phyloP scores from a whole-genome alignment of 2,888 invertebrate species.

The Leptogaster cylindrica region DNA sequence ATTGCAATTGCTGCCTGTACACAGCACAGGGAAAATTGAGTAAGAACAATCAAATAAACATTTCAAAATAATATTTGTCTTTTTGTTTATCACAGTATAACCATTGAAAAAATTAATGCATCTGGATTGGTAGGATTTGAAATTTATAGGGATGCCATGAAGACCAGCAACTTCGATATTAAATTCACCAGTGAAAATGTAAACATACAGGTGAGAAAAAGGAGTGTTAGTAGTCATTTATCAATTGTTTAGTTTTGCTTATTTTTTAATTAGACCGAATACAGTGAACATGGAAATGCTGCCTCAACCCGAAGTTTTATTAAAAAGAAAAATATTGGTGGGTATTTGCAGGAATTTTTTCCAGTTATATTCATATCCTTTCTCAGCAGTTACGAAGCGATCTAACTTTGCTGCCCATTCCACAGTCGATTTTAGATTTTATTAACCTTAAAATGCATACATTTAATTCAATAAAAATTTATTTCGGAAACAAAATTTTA shows the following conservation, averaged over 20 bases:
- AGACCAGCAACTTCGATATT: conserved; percentile 44
- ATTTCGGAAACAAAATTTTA: not conserved
- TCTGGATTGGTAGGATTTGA: conserved; percentile 42
- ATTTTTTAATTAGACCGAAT: conserved; percentile 35
- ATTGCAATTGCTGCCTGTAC: conserved; percentile 43
- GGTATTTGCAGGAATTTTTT: not conserved
- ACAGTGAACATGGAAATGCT: conserved; percentile 21
- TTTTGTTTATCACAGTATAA: conserved; percentile 37
- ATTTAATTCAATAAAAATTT: no score
- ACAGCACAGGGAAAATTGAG: conserved; percentile 41
- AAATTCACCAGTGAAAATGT: conserved; percentile 39
- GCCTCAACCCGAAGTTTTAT: conserved; percentile 6
- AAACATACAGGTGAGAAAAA: conserved; percentile 38
- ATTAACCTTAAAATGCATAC: no score
- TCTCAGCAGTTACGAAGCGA: no score
- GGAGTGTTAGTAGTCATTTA: no score
- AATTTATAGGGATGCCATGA: conserved; percentile 40
- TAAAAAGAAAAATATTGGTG: conserved; percentile 25
- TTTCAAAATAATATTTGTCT: not conserved
- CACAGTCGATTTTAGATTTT: no score
- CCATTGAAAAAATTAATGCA: conserved; percentile 36
- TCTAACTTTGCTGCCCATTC: no score
- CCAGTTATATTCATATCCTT: no score
- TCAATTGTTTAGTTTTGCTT: not conserved
- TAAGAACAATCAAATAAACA: conserved; percentile 15